These are phyloP conservation scores for Setipinna tenuifilis DNA, from an alignment of 2,797 vertebrate species.

Conservation along the genomic window DNA sequence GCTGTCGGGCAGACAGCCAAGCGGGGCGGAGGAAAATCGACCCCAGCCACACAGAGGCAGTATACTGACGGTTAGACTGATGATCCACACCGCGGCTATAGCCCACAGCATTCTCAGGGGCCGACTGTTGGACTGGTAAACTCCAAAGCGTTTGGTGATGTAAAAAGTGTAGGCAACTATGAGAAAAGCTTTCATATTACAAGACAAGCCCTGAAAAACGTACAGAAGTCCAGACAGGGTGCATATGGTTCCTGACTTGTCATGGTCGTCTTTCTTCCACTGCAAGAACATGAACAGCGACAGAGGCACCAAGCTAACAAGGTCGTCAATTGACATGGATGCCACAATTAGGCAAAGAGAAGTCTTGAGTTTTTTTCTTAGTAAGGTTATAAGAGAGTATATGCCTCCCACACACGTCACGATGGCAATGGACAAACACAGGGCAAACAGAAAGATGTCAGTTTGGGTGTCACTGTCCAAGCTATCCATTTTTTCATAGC, in stretches of 20 bases:
- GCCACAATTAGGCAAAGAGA: constrained; percentile 86
- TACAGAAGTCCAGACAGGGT: constrained; percentile 87
- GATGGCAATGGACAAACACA: constrained; percentile 80
- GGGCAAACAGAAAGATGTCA: constrained; percentile 80
- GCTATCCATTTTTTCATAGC: constrained; percentile 64
- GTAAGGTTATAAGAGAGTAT: constrained; percentile 83
- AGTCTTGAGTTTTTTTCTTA: constrained; percentile 82
- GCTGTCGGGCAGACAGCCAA: constrained; percentile 86
- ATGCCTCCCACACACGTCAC: constrained; percentile 82
- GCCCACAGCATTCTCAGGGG: constrained; percentile 74
- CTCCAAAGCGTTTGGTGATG: constrained; percentile 72
- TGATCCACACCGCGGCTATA: constrained; percentile 79
- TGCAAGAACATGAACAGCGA: constrained; percentile 85
- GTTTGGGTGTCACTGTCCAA: constrained; percentile 68
- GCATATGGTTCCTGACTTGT: constrained; percentile 76
- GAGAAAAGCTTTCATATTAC: constrained; percentile 90
- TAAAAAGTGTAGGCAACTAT: constrained; percentile 91
- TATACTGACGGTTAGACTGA: constrained; percentile 82
- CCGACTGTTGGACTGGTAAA: constrained; percentile 64
- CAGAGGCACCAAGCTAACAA: constrained; percentile 84
- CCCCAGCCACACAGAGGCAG: constrained; percentile 92
- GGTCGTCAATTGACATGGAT: constrained; percentile 90
- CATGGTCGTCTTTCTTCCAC: constrained; percentile 73
- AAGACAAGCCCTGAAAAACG: constrained; percentile 91
- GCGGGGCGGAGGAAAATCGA: constrained; percentile 78